A percentile compares a stretch with the other conserved stretches of the same genome.
Evolutionary conservation across 2,888 invertebrate genomes (phyloP).

Genomic region (Malacosoma neustria): DNA sequence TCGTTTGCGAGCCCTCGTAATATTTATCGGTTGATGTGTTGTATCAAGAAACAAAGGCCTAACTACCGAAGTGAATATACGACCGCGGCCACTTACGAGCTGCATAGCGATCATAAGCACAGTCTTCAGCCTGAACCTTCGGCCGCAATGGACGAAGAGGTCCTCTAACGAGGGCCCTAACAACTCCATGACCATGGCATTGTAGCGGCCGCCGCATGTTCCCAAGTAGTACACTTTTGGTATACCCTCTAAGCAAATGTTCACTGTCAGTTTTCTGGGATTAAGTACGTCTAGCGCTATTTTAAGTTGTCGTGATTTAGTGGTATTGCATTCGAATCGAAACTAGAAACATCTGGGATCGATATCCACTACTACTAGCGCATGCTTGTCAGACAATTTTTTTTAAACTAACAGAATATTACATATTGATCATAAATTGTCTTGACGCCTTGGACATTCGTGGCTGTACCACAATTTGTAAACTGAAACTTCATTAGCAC

Average conservation of each 20-base stretch:
- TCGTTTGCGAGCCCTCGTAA: conserved; percentile 46
- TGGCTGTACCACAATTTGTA: no score
- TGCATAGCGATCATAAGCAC: conserved; percentile 98
- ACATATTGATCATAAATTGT: no score
- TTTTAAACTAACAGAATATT: no score
- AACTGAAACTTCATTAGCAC: no score
- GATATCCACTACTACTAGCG: no score
- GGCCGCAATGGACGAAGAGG: conserved; percentile 98
- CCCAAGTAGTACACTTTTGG: conserved; percentile 99
- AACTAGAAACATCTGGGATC: no score
- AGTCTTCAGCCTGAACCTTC: conserved; percentile 97
- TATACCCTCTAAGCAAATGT: conserved; percentile 89
- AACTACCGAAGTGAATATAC: conserved; percentile 23
- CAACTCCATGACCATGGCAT: conserved; percentile 99
- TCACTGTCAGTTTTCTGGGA: conserved; percentile 27
- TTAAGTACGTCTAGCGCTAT: no score
- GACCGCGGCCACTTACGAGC: conserved; percentile 81
- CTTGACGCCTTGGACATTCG: no score
- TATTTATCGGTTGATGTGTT: conserved; percentile 59
- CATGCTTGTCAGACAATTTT: no score
- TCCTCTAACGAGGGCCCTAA: conserved; percentile 99
- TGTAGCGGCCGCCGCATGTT: conserved; percentile 98
- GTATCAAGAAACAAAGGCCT: conserved; percentile 33
- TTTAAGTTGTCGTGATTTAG: no score
- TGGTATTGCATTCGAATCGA: no score